Conservation (phyloP, 2,888 invertebrate species). For the Tetragonisca angustula region DNA sequence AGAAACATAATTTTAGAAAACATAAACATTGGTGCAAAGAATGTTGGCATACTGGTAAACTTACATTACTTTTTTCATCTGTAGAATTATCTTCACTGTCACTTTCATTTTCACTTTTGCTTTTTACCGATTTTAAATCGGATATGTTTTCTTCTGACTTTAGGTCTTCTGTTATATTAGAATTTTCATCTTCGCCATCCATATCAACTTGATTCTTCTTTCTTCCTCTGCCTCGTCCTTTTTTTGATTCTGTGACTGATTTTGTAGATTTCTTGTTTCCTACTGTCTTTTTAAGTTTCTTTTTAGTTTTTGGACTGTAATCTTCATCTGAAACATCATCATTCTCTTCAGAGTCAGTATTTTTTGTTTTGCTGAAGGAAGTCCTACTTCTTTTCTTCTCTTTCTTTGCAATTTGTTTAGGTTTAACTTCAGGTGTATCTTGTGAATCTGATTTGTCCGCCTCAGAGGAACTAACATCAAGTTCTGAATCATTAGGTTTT, state of each 20-base stretch:
- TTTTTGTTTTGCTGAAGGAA: slow-evolving; percentile 66
- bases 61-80: slow-evolving; percentile 48
- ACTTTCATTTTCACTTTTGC: slow-evolving; percentile 62
- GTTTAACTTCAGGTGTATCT: slow-evolving; percentile 39
- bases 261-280: slow-evolving; percentile 66
- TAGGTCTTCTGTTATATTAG: slow-evolving; percentile 39
- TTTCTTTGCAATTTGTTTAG: slow-evolving; percentile 42
- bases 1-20: neutral
- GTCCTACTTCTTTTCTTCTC: slow-evolving; percentile 65
- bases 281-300: slow-evolving; percentile 70
- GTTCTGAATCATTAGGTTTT: slow-evolving; percentile 78
- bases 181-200: slow-evolving; percentile 53
- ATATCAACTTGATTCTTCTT: slow-evolving; percentile 53
- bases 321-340: slow-evolving; percentile 78
- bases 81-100: slow-evolving; percentile 44
- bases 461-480: slow-evolving; percentile 78
- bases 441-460: slow-evolving; percentile 69
- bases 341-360: slow-evolving; percentile 76
- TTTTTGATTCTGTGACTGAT: slow-evolving; percentile 62
- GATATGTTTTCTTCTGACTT: slow-evolving; percentile 55
- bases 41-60: slow-evolving; percentile 29
- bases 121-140: slow-evolving; percentile 57
- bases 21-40: slow-evolving; percentile 16
- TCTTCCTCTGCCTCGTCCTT: slow-evolving; percentile 66
- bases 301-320: slow-evolving; percentile 77